Percentiles rank a stretch among this genome's conserved stretches.
These are phyloP conservation scores for Hypena proboscidalis DNA, from an alignment of 2,888 invertebrate species.

Conservation along the genomic window DNA sequence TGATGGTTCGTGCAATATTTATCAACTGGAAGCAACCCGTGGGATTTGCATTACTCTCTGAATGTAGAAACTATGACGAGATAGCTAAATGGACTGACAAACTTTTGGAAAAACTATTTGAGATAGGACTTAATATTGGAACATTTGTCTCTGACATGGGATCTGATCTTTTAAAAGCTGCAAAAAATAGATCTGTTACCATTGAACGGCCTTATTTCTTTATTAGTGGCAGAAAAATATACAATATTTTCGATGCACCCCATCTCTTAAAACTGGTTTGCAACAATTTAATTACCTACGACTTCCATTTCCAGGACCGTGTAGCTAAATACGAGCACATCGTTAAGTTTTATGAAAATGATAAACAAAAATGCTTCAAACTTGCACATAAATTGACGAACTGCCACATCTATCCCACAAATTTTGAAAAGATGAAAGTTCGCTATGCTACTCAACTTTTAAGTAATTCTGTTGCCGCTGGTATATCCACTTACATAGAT, in stretches of 20 bases:
- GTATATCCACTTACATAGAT: conserved; percentile 28
- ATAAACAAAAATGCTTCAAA: conserved; percentile 31
- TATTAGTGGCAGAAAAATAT: conserved; percentile 41
- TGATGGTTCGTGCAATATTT: conserved; percentile 41
- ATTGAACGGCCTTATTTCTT: conserved; percentile 40
- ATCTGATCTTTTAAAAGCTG: conserved; percentile 28
- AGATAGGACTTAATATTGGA: conserved; percentile 39
- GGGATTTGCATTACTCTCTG: conserved; percentile 34
- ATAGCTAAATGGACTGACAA: conserved; percentile 40
- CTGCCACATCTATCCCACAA: conserved; percentile 42
- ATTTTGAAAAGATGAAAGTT: conserved; percentile 42
- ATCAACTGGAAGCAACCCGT: conserved; percentile 37
- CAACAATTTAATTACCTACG: conserved; percentile 36
- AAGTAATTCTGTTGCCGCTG: conserved; percentile 45
- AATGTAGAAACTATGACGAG: conserved; percentile 19
- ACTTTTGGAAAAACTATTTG: conserved; percentile 32
- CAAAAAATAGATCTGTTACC: conserved; percentile 31
- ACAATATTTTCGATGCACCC: conserved; percentile 47
- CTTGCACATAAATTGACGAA: conserved; percentile 44
- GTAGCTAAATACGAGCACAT: conserved; percentile 47
- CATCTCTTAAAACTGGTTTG: conserved; percentile 45
- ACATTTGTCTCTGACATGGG: conserved; percentile 32
- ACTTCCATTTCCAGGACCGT: conserved; percentile 39
- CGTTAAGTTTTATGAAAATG: conserved; percentile 33
- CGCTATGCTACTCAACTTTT: conserved; percentile 44